Evolutionary conservation across 2,888 invertebrate genomes (phyloP).

Genomic region (Aleiodes testaceus): DNA sequence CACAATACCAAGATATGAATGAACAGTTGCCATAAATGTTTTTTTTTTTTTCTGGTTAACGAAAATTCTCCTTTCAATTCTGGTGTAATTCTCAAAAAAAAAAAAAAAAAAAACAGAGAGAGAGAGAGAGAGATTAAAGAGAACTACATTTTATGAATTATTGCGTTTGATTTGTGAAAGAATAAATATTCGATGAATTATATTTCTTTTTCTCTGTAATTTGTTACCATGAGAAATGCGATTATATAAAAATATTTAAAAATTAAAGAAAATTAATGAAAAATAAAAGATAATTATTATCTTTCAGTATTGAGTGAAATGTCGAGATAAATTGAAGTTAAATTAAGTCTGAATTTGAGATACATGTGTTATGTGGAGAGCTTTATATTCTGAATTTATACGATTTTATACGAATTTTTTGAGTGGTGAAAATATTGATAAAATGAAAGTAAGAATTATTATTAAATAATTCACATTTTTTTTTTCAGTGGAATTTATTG

Average conservation of each 20-base stretch:
- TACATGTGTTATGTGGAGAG: conserved; percentile 11
- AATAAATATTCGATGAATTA: neutral
- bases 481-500: conserved; percentile 42
- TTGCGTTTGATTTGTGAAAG: no score
- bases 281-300: conserved; percentile 24
- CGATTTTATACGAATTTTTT: conserved; percentile 29
- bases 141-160: no score
- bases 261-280: conserved; percentile 25
- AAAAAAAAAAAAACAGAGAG: no score
- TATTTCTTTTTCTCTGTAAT: neutral
- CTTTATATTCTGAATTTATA: conserved; percentile 33
- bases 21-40: conserved; percentile 60
- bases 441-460: conserved; percentile 9
- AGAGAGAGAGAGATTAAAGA: no score
- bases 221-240: neutral
- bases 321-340: conserved; percentile 15
- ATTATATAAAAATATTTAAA: no score
- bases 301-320: conserved; percentile 30
- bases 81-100: neutral
- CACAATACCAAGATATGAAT: conserved; percentile 43
- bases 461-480: conserved; percentile 41
- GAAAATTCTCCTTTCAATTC: neutral
- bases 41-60: conserved; percentile 46
- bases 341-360: conserved; percentile 30
- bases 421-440: conserved; percentile 11